Percentiles rank a stretch among this genome's conserved stretches.
Evolutionary conservation across 2,888 invertebrate genomes (phyloP).

Genomic region (Tanypteryx hageni): DNA sequence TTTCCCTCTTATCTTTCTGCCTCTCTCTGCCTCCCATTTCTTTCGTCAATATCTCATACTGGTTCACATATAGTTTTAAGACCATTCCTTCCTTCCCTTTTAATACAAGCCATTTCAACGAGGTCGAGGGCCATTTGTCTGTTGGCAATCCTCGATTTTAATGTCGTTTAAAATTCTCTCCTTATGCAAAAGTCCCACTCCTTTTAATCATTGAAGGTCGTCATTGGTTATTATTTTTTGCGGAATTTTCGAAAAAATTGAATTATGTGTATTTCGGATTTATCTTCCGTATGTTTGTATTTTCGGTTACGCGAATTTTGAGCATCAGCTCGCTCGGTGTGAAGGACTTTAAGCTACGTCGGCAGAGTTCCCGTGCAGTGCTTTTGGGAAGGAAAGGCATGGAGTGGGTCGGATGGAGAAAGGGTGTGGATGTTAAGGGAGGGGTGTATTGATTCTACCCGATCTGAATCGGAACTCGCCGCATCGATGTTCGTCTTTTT

Average conservation of each 20-base stretch:
- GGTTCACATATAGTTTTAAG: background rate
- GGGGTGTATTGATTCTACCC: slow-evolving; percentile 32
- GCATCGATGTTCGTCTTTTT: background rate
- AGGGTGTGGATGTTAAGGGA: background rate
- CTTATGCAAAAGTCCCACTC: background rate
- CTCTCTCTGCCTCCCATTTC: background rate
- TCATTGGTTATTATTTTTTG: no score
- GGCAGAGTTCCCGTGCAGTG: no score
- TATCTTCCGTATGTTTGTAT: no score
- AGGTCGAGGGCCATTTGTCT: slow-evolving; percentile 1
- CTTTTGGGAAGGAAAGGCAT: no score
- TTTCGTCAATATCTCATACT: background rate
- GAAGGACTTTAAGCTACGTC: no score
- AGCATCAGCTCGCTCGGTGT: no score
- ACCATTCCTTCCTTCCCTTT: background rate
- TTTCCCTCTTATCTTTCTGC: background rate
- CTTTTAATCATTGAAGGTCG: no score
- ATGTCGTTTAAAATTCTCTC: background rate
- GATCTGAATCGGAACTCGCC: slow-evolving; percentile 28
- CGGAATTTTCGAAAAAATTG: no score
- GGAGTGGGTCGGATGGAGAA: no score
- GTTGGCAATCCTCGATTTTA: background rate
- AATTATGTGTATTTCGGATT: no score
- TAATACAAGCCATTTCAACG: background rate
- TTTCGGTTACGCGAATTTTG: no score